Conservation (phyloP, 1,140 invertebrate genomes). For the Matsumurasca onukii region DNA sequence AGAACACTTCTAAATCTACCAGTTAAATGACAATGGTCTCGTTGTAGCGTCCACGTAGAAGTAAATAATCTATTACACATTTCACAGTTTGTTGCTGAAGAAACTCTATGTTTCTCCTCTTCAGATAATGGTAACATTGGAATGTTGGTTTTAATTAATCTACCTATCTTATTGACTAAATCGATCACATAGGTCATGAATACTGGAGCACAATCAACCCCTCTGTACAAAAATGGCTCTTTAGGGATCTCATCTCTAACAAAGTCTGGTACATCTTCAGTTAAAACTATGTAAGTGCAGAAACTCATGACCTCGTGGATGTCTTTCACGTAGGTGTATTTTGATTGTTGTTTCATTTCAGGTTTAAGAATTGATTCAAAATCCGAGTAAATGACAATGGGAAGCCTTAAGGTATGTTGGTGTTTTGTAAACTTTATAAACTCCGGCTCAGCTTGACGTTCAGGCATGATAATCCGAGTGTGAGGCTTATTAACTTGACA, state of each 20-base stretch:
- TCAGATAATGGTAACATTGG: conserved; percentile 2
- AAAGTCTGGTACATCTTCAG: conserved; percentile 24
- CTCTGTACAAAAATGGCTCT: conserved; percentile 29
- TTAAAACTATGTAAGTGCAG: conserved; percentile 9
- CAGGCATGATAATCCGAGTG: conserved; percentile 7
- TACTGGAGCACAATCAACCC: conserved; percentile 1
- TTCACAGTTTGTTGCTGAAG: conserved; percentile 12
- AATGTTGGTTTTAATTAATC: not conserved
- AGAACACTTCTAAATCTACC: conserved; percentile 15
- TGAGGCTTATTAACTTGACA: conserved; percentile 13
- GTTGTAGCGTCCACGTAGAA: not conserved
- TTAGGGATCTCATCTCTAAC: conserved; percentile 15
- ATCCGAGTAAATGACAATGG: conserved; percentile 26
- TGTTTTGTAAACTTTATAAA: conserved; percentile 25
- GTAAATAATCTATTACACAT: conserved; percentile 23
- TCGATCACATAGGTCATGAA: conserved; percentile 25
- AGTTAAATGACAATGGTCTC: conserved; percentile 28
- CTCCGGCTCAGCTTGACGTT: not conserved
- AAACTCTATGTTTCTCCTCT: not conserved
- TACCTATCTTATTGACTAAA: not conserved
- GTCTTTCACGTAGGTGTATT: conserved; percentile 7
- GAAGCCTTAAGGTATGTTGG: not conserved
- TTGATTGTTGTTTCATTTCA: not conserved
- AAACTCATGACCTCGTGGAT: conserved; percentile 27
- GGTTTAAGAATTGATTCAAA: conserved; percentile 25